A percentile compares a stretch with the other conserved stretches of the same genome.
phyloP scores from a whole-genome alignment of 1,140 invertebrate genomes.

The Hyphantria cunea region DNA sequence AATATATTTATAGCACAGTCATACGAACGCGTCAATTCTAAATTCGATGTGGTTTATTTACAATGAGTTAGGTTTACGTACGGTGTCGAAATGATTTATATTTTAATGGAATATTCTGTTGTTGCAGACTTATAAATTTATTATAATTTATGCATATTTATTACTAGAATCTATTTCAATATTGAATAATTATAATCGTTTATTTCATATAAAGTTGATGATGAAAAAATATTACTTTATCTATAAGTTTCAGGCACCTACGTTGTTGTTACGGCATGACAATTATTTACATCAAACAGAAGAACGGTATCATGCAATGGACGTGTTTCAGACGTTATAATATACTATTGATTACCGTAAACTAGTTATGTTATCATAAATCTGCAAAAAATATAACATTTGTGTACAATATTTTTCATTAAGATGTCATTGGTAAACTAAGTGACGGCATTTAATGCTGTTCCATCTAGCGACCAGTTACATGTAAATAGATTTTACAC shows the following conservation, averaged over 20 bases:
- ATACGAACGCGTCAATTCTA: constrained; percentile 8
- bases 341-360: constrained; percentile 51
- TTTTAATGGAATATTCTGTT: constrained; percentile 16
- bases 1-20: not conserved
- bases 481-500: constrained; percentile 50
- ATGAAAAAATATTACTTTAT: constrained; percentile 71
- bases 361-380: constrained; percentile 64
- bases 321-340: constrained; percentile 59
- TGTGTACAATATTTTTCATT: constrained; percentile 60
- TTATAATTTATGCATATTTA: constrained; percentile 22
- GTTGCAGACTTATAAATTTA: constrained; percentile 24
- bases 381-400: constrained; percentile 77
- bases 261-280: constrained; percentile 49
- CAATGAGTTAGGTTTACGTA: constrained; percentile 19
- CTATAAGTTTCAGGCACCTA: constrained; percentile 70
- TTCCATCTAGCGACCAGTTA: constrained; percentile 56
- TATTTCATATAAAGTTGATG: constrained; percentile 44
- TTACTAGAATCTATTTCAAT: constrained; percentile 36
- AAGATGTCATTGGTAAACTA: constrained; percentile 55
- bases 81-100: not conserved
- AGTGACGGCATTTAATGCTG: constrained; percentile 63
- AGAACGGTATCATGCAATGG: constrained; percentile 58
- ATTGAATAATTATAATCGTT: constrained; percentile 26
- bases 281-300: constrained; percentile 56
- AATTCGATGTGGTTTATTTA: constrained; percentile 25